A percentile compares a stretch with the other conserved stretches of the same genome.
These are phyloP conservation scores for Drosophila recens DNA, from an alignment of 2,888 invertebrate genomes.

Conservation along the genomic window DNA sequence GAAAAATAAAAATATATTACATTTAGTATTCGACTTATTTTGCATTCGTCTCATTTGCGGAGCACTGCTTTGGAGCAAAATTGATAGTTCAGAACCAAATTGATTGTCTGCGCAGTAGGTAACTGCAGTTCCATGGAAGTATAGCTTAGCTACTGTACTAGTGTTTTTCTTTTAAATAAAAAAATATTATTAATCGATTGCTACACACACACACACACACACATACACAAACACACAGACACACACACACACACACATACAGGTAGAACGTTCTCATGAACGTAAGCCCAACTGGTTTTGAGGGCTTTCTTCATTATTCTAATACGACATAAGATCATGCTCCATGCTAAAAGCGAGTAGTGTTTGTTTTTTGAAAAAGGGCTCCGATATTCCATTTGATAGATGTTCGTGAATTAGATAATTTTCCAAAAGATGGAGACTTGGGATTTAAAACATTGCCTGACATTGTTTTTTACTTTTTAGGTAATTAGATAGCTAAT, in stretches of 20 bases:
- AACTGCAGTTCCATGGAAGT: slow-evolving; percentile 38
- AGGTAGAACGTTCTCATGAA: slow-evolving; percentile 7
- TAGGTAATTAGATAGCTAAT: neutral
- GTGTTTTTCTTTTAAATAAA: neutral
- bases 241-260: slow-evolving; percentile 9
- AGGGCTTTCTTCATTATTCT: neutral
- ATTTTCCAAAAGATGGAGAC: slow-evolving; percentile 3
- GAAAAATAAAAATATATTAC: neutral
- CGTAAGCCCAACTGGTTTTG: neutral
- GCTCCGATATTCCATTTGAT: neutral
- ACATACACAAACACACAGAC: slow-evolving; percentile 9
- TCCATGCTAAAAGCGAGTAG: slow-evolving; percentile 31
- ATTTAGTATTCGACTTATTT: neutral
- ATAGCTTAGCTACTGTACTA: slow-evolving; percentile 16
- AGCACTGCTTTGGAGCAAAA: slow-evolving; percentile 15
- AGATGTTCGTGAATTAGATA: neutral
- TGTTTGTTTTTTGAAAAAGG: slow-evolving; percentile 8
- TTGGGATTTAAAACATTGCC: neutral
- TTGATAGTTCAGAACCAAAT: slow-evolving; percentile 36
- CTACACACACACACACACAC: slow-evolving; percentile 8
- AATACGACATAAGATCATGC: slow-evolving; percentile 24
- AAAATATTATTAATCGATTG: neutral
- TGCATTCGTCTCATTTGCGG: neutral
- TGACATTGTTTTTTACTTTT: neutral
- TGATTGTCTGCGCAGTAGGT: slow-evolving; percentile 53